Evolutionary conservation across 2,888 invertebrate species (phyloP).

Genomic region (Drymonia ruficornis): DNA sequence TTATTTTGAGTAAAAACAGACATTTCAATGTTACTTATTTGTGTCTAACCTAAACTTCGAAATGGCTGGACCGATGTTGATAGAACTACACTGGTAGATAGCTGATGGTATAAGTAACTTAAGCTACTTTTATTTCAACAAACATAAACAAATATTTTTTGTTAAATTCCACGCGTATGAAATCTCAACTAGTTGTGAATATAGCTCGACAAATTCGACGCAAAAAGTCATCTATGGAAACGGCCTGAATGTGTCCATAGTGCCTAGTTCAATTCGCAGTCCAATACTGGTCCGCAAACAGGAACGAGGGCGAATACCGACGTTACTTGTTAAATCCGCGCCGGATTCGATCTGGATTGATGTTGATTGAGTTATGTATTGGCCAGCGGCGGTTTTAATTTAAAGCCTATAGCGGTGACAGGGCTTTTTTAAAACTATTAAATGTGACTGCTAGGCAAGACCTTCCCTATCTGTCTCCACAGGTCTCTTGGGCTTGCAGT

Average conservation of each 20-base stretch:
- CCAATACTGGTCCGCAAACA: conserved; percentile 18
- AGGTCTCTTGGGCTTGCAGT: too few relatives aligned
- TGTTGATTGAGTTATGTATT: conserved; percentile 76
- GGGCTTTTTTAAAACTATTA: conserved; percentile 19
- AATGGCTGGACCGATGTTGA: too few relatives aligned
- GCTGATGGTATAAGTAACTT: too few relatives aligned
- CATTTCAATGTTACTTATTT: too few relatives aligned
- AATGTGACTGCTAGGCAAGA: too few relatives aligned
- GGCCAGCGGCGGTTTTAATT: conserved; percentile 33
- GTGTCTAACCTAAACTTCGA: too few relatives aligned
- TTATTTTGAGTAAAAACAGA: too few relatives aligned
- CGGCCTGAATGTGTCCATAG: neutral
- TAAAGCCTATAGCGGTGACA: conserved; percentile 27
- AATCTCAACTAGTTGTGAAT: neutral
- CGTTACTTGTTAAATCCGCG: conserved; percentile 71
- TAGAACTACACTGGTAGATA: too few relatives aligned
- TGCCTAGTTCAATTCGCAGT: neutral
- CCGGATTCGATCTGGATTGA: conserved; percentile 65
- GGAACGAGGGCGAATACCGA: conserved; percentile 47
- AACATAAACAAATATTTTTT: too few relatives aligned
- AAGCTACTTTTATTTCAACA: too few relatives aligned
- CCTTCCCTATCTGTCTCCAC: too few relatives aligned
- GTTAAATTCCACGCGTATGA: neutral
- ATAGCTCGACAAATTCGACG: neutral
- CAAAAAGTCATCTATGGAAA: neutral